Percentiles rank a stretch among this genome's conserved stretches.
phyloP scores from a whole-genome alignment of 2,888 invertebrate species.

The Perizoma affinitatum region DNA sequence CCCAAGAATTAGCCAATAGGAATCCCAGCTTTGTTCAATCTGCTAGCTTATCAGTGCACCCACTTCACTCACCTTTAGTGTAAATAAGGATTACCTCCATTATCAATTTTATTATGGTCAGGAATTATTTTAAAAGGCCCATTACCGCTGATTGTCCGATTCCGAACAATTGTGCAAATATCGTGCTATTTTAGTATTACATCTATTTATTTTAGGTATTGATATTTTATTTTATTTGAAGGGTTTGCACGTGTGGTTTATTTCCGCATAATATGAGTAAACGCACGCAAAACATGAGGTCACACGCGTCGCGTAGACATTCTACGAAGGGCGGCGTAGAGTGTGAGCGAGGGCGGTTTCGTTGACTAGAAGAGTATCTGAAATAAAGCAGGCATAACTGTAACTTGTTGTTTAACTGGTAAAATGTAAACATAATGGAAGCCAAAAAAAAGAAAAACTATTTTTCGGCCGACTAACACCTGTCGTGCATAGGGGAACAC shows the following conservation, averaged over 20 bases:
- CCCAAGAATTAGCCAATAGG: conserved; percentile 63
- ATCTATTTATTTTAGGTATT: conserved; percentile 55
- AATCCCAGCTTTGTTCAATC: conserved; percentile 61
- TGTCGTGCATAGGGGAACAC: too few species aligned
- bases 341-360: conserved; percentile 9
- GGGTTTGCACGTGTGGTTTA: conserved; percentile 37
- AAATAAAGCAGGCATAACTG: too few species aligned
- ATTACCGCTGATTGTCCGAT: conserved; percentile 52
- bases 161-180: conserved; percentile 77
- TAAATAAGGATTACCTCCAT: conserved; percentile 76
- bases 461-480: too few species aligned
- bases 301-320: conserved; percentile 16
- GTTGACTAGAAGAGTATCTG: conserved; percentile 2
- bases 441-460: too few species aligned
- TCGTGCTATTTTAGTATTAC: conserved; percentile 45
- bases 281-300: conserved; percentile 35
- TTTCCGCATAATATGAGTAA: conserved; percentile 18
- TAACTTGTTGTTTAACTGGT: too few species aligned
- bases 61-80: conserved; percentile 76
- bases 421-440: too few species aligned
- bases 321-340: not conserved
- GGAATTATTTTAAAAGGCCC: conserved; percentile 64
- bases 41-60: conserved; percentile 69
- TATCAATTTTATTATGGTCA: conserved; percentile 74
- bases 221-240: conserved; percentile 42